A percentile compares a stretch with the other conserved stretches of the same genome.
phyloP scores from a whole-genome alignment of 1,140 invertebrate genomes.

The Steinernema khuongi region DNA sequence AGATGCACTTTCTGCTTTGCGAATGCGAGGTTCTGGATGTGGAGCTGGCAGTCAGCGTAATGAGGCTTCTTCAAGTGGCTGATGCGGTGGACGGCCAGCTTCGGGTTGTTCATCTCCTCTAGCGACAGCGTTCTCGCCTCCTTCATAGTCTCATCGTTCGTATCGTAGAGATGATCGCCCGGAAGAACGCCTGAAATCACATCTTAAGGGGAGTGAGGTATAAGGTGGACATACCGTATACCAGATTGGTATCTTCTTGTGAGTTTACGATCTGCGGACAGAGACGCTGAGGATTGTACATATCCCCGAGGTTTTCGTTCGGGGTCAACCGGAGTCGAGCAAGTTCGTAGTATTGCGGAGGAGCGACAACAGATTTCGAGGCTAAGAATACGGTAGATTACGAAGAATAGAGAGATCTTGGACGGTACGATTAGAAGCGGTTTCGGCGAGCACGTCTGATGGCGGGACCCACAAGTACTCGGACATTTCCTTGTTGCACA shows the following conservation, averaged over 20 bases:
- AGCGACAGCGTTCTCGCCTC: neutral
- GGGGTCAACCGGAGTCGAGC: neutral
- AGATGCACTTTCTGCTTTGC: neutral
- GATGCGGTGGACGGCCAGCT: neutral
- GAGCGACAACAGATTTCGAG: neutral
- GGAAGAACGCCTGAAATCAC: neutral
- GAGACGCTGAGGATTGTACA: neutral
- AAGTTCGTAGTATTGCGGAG: slow-evolving; percentile 2
- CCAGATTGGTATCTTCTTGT: neutral
- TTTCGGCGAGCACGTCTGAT: neutral
- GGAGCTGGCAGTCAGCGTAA: slow-evolving; percentile 2
- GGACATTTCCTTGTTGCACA: slow-evolving; percentile 3
- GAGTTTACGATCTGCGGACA: neutral
- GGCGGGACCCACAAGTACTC: neutral
- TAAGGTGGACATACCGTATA: neutral
- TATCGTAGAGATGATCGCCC: slow-evolving; percentile 2
- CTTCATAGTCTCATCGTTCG: neutral
- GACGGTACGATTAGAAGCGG: neutral
- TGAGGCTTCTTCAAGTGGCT: slow-evolving; percentile 1
- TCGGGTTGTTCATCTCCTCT: neutral
- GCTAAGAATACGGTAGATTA: neutral
- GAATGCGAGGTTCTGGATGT: neutral
- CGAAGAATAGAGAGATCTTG: neutral
- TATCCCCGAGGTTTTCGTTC: neutral
- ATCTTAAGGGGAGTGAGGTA: neutral